Conservation (phyloP, 2,113 vertebrate genomes). For the Dipodomys spectabilis region DNA sequence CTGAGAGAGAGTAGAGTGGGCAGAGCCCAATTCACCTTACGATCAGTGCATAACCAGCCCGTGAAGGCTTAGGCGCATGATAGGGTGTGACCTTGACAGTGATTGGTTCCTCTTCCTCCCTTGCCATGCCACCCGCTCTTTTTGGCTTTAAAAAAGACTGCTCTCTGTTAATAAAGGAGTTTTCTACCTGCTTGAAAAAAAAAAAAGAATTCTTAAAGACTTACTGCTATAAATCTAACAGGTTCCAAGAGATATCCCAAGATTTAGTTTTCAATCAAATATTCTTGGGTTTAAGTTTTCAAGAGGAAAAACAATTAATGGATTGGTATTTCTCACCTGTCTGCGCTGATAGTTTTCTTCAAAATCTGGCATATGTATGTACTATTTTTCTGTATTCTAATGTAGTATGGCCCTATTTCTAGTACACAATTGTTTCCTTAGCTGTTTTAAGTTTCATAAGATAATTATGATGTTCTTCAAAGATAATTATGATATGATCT, state of each 20-base stretch:
- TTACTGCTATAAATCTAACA: background rate
- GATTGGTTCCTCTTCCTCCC: too few species aligned
- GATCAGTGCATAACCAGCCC: too few species aligned
- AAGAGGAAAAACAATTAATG: background rate
- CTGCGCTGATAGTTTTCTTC: background rate
- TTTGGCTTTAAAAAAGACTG: too few species aligned
- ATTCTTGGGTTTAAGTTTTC: background rate
- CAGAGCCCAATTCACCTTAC: too few species aligned
- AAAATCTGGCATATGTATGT: background rate
- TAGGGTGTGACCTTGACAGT: too few species aligned
- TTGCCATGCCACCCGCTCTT: too few species aligned
- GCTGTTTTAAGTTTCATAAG: constrained; percentile 8
- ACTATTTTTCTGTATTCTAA: background rate
- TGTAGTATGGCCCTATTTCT: background rate
- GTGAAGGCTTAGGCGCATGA: too few species aligned
- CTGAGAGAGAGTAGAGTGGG: too few species aligned
- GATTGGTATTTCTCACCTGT: background rate
- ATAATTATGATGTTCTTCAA: background rate
- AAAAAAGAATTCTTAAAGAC: background rate
- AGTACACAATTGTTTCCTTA: background rate
- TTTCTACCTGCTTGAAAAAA: too few species aligned
- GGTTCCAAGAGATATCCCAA: background rate
- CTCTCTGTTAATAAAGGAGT: too few species aligned
- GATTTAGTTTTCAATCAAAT: background rate
- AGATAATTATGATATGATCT: background rate